A percentile compares a stretch with the other conserved stretches of the same genome.
Conservation (phyloP, 2,888 invertebrate species). For the Orthonychiurus folsomi region DNA sequence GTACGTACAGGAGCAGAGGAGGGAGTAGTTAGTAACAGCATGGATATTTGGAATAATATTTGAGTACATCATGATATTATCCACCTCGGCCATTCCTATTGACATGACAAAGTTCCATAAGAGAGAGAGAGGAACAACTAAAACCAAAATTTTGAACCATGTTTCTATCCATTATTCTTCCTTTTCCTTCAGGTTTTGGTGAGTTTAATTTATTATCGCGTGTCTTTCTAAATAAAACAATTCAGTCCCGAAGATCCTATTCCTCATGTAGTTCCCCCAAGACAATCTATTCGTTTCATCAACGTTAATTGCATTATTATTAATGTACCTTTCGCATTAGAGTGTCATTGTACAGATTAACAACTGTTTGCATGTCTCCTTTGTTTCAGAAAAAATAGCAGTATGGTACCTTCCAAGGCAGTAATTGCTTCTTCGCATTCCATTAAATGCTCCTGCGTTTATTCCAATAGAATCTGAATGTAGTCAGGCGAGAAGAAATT, state of each 20-base stretch:
- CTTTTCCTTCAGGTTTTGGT: no score
- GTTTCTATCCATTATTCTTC: no score
- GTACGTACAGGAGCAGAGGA: no score
- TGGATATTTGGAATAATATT: no score
- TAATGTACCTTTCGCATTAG: not conserved
- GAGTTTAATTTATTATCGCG: not conserved
- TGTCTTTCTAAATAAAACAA: not conserved
- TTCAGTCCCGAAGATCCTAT: not conserved
- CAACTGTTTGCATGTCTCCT: not conserved
- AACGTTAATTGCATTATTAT: not conserved
- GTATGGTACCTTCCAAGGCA: not conserved
- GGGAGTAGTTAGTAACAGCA: no score
- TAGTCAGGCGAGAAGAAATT: not conserved
- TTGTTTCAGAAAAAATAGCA: not conserved
- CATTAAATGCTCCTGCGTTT: not conserved
- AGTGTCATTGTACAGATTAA: not conserved
- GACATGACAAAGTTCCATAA: no score
- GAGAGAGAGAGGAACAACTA: no score
- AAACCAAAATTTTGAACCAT: no score
- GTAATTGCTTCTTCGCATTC: not conserved
- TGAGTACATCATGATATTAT: no score
- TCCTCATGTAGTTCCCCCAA: no score
- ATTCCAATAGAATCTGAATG: not conserved
- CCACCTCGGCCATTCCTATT: no score
- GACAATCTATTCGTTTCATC: not conserved